Percentiles rank a stretch among this genome's conserved stretches.
Conservation (phyloP, 2,888 invertebrate species). For the Aproaerema taeniolella region DNA sequence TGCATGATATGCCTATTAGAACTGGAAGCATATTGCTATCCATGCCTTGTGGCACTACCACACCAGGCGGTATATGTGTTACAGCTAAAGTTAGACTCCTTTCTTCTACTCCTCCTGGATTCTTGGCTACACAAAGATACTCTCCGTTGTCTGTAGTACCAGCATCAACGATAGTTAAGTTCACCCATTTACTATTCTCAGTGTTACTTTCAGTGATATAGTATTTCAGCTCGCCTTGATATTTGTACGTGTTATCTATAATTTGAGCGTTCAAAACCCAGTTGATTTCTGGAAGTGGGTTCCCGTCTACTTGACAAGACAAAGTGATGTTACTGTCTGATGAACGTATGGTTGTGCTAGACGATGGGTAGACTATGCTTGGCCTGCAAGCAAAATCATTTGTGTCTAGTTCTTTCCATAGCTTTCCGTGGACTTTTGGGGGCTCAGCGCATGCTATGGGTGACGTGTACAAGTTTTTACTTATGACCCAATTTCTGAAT, state of each 20-base stretch:
- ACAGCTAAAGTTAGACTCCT: constrained; percentile 82
- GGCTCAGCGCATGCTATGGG: constrained; percentile 87
- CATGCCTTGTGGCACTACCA: constrained; percentile 68
- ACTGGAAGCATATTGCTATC: constrained; percentile 75
- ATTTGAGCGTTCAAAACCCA: constrained; percentile 84
- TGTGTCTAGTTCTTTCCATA: constrained; percentile 84
- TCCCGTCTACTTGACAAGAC: constrained; percentile 85
- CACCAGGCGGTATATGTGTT: constrained; percentile 57
- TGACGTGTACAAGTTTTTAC: constrained; percentile 84
- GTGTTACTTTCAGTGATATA: constrained; percentile 42
- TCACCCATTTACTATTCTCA: constrained; percentile 78
- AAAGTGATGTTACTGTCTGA: constrained; percentile 83
- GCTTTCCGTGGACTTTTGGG: constrained; percentile 79
- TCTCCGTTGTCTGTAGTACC: constrained; percentile 82
- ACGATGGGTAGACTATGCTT: constrained; percentile 81
- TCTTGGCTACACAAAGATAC: constrained; percentile 88
- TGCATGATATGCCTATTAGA: constrained; percentile 67
- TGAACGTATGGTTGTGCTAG: constrained; percentile 78
- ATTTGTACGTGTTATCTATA: constrained; percentile 72
- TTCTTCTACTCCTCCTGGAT: constrained; percentile 87
- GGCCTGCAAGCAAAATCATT: constrained; percentile 91
- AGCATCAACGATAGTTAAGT: constrained; percentile 82
- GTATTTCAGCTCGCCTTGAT: constrained; percentile 71
- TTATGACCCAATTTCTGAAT: constrained; percentile 86
- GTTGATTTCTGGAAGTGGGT: constrained; percentile 85